Evolutionary conservation across 2,888 invertebrate species (phyloP), one percentile per base, ranked within the genome.

Genomic region (Rotaria sp.): DNA sequence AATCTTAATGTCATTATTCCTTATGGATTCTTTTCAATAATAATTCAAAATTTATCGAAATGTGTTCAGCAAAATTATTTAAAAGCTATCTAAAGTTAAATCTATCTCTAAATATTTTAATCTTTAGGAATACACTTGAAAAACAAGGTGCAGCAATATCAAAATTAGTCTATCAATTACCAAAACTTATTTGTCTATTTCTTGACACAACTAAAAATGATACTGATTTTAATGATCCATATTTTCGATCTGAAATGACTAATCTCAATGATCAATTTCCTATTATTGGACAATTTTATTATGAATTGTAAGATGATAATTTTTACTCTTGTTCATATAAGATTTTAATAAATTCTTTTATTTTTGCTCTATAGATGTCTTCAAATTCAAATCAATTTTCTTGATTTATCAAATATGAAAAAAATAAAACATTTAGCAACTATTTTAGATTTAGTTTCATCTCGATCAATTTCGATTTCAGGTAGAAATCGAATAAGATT

Each of bases 91-190:
- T 45, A 45, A 8, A 45, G 2, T 50, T 50, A 18, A 18, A 3
- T 50, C 15, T 50, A 18, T 50, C 3, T 3, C 18, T 15, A 3
- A 13, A 0, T 50, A 10, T 50, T 80, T 80, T 7, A 45, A 26
- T 80, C 30, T 80, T 45, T 80, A 80, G 80, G 80, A 80, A 45
- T 80, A 80, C 41, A 45, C 26, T 80, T 21, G 80, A 80, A 80
- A 80, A 80, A 41, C 80, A 80, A n/a, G 80, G 80, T 41, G 45
- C 80, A 13, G n/a, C 80, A 26, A 45, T 80, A n/a, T 21, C 15
- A 45, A 80, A 80, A 45, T 80, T n/a, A 45, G 41, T 45, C n/a
- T 15, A 5, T 24, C 80, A 80, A 80, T 45, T 41, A 45, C 80
- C 80, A 4, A 80, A 80, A 80, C 24, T 80, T 41, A 45, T 80